Conservation (phyloP, 2,797 vertebrate species). For the Enoplosus armatus region DNA sequence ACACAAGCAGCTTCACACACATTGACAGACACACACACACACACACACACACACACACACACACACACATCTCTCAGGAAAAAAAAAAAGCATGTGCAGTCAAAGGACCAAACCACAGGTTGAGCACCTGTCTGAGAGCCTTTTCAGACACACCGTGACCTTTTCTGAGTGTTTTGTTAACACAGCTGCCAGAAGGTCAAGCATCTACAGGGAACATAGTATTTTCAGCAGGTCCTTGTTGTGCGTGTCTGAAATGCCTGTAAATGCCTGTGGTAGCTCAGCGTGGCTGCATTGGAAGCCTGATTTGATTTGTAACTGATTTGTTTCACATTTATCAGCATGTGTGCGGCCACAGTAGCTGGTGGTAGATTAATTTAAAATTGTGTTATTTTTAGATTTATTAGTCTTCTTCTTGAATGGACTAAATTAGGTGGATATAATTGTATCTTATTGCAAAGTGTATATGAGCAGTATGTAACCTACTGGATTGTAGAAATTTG, state of each 20-base stretch:
- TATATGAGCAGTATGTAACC: not conserved
- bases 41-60: not conserved
- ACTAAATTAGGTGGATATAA: not conserved
- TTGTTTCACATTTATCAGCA: slow-evolving; percentile 3
- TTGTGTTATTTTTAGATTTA: not conserved
- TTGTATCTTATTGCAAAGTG: not conserved
- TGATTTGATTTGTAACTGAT: slow-evolving; percentile 4
- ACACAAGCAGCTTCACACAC: slow-evolving; percentile 1
- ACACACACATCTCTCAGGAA: not conserved
- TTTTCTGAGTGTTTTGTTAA: slow-evolving; percentile 51
- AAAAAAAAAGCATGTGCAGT: slow-evolving; percentile 11
- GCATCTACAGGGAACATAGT: slow-evolving; percentile 33
- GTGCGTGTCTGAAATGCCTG: slow-evolving; percentile 24
- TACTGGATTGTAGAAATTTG: not conserved
- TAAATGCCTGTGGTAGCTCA: slow-evolving; percentile 28
- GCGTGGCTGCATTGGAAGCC: not conserved
- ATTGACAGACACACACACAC: not conserved
- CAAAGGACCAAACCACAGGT: slow-evolving; percentile 17
- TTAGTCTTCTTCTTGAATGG: not conserved
- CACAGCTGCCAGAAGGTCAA: slow-evolving; percentile 44
- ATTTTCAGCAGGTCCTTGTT: slow-evolving; percentile 33
- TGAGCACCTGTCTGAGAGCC: slow-evolving; percentile 38
- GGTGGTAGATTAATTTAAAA: not conserved
- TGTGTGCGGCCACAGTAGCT: not conserved
- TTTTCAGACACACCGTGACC: slow-evolving; percentile 42